Conservation (phyloP, 2,888 invertebrate genomes). For the Conistra vaccinii region DNA sequence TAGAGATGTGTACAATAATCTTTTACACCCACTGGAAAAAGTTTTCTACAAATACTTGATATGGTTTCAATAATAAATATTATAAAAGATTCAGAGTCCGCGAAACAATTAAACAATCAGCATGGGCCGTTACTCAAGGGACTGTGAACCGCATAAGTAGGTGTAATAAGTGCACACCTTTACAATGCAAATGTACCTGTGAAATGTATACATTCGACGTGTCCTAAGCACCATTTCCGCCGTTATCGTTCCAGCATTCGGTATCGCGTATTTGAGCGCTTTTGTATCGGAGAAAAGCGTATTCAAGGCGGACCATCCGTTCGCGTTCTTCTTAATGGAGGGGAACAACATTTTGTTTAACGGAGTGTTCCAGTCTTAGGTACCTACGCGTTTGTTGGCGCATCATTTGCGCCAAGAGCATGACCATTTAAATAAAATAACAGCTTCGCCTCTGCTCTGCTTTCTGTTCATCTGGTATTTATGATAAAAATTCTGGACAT, state of each 20-base stretch:
- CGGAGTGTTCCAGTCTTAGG: slow-evolving; percentile 72
- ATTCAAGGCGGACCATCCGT: slow-evolving; percentile 75
- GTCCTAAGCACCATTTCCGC: slow-evolving; percentile 30
- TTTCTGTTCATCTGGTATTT: slow-evolving; percentile 22
- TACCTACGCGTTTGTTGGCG: slow-evolving; percentile 51
- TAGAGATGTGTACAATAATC: not conserved
- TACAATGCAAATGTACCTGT: slow-evolving; percentile 22
- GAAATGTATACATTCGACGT: slow-evolving; percentile 10
- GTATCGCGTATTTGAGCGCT: slow-evolving; percentile 58
- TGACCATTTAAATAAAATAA: slow-evolving; percentile 26
- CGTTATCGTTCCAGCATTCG: slow-evolving; percentile 64
- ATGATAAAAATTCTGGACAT: slow-evolving; percentile 5
- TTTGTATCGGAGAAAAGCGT: slow-evolving; percentile 23
- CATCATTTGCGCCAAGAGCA: slow-evolving; percentile 39
- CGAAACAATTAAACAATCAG: not conserved
- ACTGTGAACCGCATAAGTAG: not conserved
- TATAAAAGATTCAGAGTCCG: not conserved
- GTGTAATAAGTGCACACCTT: slow-evolving; percentile 43
- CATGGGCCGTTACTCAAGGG: not conserved
- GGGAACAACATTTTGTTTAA: slow-evolving; percentile 63
- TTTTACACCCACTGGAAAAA: not conserved
- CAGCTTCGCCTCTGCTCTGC: slow-evolving; percentile 39
- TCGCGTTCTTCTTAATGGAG: slow-evolving; percentile 64
- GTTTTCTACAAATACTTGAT: not conserved
- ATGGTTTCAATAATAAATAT: not conserved